Conservation (phyloP, 2,888 invertebrate genomes). For the Sesia apiformis region DNA sequence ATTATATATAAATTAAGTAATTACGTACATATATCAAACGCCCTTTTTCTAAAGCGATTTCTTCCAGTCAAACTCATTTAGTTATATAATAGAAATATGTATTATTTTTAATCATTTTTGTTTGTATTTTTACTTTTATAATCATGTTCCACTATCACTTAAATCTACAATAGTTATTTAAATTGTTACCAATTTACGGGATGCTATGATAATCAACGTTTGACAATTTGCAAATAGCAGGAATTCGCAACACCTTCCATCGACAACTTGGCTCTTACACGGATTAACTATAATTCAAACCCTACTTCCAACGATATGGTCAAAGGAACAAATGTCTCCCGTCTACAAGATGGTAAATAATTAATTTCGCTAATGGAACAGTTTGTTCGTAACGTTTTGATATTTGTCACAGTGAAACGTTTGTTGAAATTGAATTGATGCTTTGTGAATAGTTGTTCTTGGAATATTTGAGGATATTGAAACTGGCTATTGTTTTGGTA, state of each 20-base stretch:
- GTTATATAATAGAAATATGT: too few relatives aligned
- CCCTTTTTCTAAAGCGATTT: too few relatives aligned
- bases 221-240: background rate
- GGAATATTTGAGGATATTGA: background rate
- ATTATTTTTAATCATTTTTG: too few relatives aligned
- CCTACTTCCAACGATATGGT: constrained; percentile 26
- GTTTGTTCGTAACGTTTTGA: constrained; percentile 49
- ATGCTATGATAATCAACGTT: too few relatives aligned
- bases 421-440: constrained; percentile 25
- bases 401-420: constrained; percentile 47
- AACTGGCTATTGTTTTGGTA: too few relatives aligned
- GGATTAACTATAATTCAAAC: constrained; percentile 49
- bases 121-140: too few relatives aligned
- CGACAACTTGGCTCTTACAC: constrained; percentile 50
- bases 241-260: constrained; percentile 17
- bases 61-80: too few relatives aligned
- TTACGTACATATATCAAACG: too few relatives aligned
- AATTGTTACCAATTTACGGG: too few relatives aligned
- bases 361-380: constrained; percentile 70
- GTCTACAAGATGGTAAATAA: constrained; percentile 59
- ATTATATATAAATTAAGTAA: too few relatives aligned
- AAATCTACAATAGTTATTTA: too few relatives aligned
- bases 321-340: constrained; percentile 54
- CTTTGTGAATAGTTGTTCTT: constrained; percentile 8
- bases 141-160: too few relatives aligned